Evolutionary conservation across 2,113 vertebrate species (phyloP).

Genomic region (Thermophis baileyi): DNA sequence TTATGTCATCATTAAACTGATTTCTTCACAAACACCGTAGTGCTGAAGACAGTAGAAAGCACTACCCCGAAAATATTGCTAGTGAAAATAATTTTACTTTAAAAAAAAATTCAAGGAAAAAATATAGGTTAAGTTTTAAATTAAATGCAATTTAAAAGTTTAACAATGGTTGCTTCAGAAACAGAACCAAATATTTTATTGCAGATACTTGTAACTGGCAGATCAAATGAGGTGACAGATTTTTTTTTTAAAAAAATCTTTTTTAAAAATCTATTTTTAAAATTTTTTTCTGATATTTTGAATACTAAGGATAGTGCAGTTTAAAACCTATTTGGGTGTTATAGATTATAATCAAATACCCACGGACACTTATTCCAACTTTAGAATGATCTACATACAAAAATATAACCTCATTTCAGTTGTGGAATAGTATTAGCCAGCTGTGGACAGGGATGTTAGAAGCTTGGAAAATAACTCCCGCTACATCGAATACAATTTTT

Average conservation of each 20-base stretch:
- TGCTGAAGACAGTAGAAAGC: not conserved
- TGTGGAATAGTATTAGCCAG: not conserved
- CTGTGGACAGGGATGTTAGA: not conserved
- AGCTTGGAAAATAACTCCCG: not conserved
- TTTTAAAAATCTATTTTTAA: not conserved
- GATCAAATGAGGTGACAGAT: not conserved
- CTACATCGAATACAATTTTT: not conserved
- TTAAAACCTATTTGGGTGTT: not conserved
- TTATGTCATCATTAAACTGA: slow-evolving; percentile 16
- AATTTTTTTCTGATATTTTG: not conserved
- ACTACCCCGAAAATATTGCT: not conserved
- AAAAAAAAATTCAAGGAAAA: not conserved
- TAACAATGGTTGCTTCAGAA: not conserved
- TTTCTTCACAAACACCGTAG: not conserved
- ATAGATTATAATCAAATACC: not conserved
- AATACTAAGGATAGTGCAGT: not conserved
- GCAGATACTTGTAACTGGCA: not conserved
- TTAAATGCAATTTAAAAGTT: not conserved
- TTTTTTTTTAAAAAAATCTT: not conserved
- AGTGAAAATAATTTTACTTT: not conserved
- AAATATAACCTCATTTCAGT: not conserved
- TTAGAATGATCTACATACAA: not conserved
- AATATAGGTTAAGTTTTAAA: not conserved
- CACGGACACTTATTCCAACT: slow-evolving; percentile 1
- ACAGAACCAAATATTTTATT: not conserved